Percentiles rank a stretch among this genome's conserved stretches.
phyloP scores from a whole-genome alignment of 1,140 invertebrate species.

The Zaprionus ornatus region DNA sequence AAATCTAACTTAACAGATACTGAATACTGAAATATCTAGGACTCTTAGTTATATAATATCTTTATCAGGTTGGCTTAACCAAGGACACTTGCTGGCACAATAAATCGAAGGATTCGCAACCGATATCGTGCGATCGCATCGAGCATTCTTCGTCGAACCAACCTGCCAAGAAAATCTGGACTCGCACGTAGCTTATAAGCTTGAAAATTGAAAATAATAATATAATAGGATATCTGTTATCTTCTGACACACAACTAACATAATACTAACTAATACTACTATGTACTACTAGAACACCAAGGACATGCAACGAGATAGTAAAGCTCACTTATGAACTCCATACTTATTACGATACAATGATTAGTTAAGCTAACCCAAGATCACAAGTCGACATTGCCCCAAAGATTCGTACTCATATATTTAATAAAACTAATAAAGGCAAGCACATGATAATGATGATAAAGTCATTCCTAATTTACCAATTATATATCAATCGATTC shows the following conservation, averaged over 20 bases:
- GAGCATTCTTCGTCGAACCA: constrained; percentile 32
- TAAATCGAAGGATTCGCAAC: background rate
- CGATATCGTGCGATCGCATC: background rate
- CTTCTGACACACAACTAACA: constrained; percentile 24
- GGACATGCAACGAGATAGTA: constrained; percentile 69
- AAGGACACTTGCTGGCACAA: constrained; percentile 7
- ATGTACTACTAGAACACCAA: constrained; percentile 56
- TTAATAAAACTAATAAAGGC: constrained; percentile 21
- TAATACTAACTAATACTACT: constrained; percentile 43
- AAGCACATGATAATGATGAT: constrained; percentile 11
- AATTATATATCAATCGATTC: constrained; percentile 46
- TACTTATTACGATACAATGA: constrained; percentile 38
- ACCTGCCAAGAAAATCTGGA: constrained; percentile 43
- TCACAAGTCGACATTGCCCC: constrained; percentile 31
- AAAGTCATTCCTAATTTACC: constrained; percentile 44
- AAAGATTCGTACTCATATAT: constrained; percentile 16
- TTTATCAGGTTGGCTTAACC: constrained; percentile 29
- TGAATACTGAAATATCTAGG: constrained; percentile 34
- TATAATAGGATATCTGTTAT: constrained; percentile 25
- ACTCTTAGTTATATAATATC: constrained; percentile 21
- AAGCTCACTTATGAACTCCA: constrained; percentile 67
- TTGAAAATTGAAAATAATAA: constrained; percentile 6
- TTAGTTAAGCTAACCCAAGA: constrained; percentile 30
- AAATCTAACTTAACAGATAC: constrained; percentile 50
- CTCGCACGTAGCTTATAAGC: constrained; percentile 32